Evolutionary conservation across 2,797 vertebrate species (phyloP).

Genomic region (Aldrovandia affinis): DNA sequence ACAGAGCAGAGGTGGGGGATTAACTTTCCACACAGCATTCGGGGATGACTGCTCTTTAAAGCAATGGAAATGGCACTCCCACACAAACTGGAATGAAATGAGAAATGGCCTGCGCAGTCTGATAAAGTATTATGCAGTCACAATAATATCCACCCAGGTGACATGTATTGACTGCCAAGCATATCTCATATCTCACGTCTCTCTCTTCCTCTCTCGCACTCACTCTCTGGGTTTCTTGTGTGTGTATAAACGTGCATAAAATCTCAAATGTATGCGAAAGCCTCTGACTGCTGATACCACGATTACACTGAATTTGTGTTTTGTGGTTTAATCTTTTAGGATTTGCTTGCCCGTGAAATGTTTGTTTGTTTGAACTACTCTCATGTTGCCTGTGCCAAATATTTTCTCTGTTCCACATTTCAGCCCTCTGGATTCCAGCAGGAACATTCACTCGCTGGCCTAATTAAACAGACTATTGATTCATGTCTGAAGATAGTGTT

Average conservation of each 20-base stretch:
- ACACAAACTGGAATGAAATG: conserved; percentile 3
- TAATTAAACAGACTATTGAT: conserved; percentile 12
- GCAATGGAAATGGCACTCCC: conserved; percentile 13
- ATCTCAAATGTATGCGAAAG: conserved; percentile 30
- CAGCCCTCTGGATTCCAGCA: background rate
- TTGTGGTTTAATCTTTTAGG: conserved; percentile 40
- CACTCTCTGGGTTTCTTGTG: background rate
- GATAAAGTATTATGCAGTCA: too few relatives aligned
- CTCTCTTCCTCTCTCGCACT: background rate
- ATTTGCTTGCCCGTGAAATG: conserved; percentile 11
- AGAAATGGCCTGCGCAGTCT: background rate
- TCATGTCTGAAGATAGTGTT: conserved; percentile 16
- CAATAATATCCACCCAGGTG: background rate
- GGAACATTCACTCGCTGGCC: background rate
- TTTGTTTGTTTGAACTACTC: conserved; percentile 6
- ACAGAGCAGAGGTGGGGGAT: background rate
- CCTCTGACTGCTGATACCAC: conserved; percentile 55
- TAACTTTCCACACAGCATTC: background rate
- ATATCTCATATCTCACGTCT: too few relatives aligned
- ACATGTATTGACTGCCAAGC: background rate
- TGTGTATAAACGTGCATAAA: background rate
- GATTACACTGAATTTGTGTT: conserved; percentile 52
- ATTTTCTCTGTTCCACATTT: conserved; percentile 1
- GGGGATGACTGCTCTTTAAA: background rate
- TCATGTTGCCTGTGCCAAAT: background rate